Percentiles rank a stretch among this genome's conserved stretches.
Evolutionary conservation across 2,113 vertebrate genomes (phyloP).

Genomic region (Gopherus evgoodei): DNA sequence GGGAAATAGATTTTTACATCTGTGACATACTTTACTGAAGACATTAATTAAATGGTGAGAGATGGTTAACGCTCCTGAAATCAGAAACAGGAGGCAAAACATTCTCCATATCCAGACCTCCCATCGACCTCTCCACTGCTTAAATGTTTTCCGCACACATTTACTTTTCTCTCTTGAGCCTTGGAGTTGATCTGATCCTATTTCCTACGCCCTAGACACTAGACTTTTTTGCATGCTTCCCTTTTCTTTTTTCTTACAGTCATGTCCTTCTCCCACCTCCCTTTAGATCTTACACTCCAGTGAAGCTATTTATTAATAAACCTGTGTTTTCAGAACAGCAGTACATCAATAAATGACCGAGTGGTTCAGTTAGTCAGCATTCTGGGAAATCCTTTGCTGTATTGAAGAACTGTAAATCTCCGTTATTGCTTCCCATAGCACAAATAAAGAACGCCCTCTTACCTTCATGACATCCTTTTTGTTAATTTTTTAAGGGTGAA

Average conservation of each 20-base stretch:
- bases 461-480: constrained; percentile 20
- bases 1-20: constrained; percentile 50
- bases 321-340: constrained; percentile 71
- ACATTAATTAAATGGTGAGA: constrained; percentile 68
- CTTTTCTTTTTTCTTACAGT: neutral
- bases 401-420: constrained; percentile 85
- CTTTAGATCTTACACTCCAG: constrained; percentile 40
- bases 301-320: constrained; percentile 80
- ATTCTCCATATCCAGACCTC: constrained; percentile 59
- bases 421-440: constrained; percentile 83
- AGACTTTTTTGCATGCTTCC: neutral
- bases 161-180: constrained; percentile 60
- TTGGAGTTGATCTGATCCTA: constrained; percentile 59
- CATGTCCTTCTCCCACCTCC: neutral
- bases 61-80: constrained; percentile 66
- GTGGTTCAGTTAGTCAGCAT: constrained; percentile 82
- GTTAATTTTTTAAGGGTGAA: constrained; percentile 72
- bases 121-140: constrained; percentile 45
- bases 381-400: constrained; percentile 83
- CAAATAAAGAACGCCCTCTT: constrained; percentile 75
- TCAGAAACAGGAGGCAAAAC: constrained; percentile 73
- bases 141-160: constrained; percentile 63
- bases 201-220: constrained; percentile 44
- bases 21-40: constrained; percentile 70
- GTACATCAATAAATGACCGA: constrained; percentile 76